phyloP scores from a whole-genome alignment of 1,140 invertebrate genomes.

The Ooceraea biroi region DNA sequence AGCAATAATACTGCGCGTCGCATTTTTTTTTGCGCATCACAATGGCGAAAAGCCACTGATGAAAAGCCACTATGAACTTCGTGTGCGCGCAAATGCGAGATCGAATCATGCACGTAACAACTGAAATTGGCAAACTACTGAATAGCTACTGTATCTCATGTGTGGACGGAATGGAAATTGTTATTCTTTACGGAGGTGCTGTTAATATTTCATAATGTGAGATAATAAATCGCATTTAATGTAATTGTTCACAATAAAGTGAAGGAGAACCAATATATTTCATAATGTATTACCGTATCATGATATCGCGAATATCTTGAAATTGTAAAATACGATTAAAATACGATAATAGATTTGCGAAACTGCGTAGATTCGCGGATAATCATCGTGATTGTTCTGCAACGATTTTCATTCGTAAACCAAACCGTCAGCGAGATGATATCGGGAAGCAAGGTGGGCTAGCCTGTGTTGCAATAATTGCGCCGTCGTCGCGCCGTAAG shows the following conservation, averaged over 20 bases:
- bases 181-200: background rate
- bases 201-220: background rate
- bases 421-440: too few relatives aligned
- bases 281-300: too few relatives aligned
- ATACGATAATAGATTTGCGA: too few relatives aligned
- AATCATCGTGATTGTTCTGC: too few relatives aligned
- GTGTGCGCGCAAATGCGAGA: background rate
- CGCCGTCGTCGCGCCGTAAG: slow-evolving; percentile 68
- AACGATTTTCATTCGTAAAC: too few relatives aligned
- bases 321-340: too few relatives aligned
- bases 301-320: too few relatives aligned
- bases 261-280: too few relatives aligned
- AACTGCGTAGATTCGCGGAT: too few relatives aligned
- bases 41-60: background rate
- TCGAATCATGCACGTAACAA: background rate
- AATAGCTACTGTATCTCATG: background rate
- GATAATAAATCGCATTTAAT: too few relatives aligned
- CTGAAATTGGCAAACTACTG: background rate
- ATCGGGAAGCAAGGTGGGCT: slow-evolving; percentile 73
- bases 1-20: background rate
- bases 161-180: background rate
- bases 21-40: background rate
- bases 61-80: too few relatives aligned
- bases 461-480: slow-evolving; percentile 80
- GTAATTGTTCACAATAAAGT: too few relatives aligned